Evolutionary conservation across 2,797 vertebrate species (phyloP), one percentile per base, ranked within the genome.

Genomic region (Lagodon rhomboides): DNA sequence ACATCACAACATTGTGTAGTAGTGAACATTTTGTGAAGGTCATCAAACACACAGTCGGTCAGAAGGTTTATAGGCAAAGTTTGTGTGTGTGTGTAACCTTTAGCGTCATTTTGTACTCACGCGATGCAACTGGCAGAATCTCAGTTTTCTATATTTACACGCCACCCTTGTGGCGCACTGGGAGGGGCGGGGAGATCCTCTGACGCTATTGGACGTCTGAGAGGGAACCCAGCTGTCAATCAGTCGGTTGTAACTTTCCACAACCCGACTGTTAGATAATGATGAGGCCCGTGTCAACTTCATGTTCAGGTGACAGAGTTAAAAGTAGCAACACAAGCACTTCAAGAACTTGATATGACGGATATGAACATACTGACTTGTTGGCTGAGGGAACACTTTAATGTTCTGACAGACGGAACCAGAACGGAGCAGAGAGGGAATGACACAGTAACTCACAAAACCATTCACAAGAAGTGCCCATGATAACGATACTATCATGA

Each of bases 91-190:
- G 34, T 16, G 49, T 34, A 23, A 30, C 12, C n/a, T 25, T 47
- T 23, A 38, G 27, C n/a, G 23, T 67, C 77, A 68, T 23, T 23
- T 22, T 46, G 38, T 72, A 44, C n/a, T 74, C 66, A 74, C 1
- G 1, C 61, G 76, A 60, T 13, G 38, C 22, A 68, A 51, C 63
- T 5, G 0, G 1, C 54, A 34, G 25, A 73, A 51, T 68, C 18
- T 72, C 41, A 59, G 3, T 55, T 59, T 59, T 67, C 80, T 87
- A 77, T 68, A 66, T 80, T 87, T 73, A 75, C 53, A 17, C 46
- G 18, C 8, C 8, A 43, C 47, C 34, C 58, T 2, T 1, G 43
- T 54, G 16, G 9, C 46, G 3, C 30, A 1, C 9, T 34, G 22
- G 63, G 43, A 69, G 38, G 38, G 62, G 23, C 12, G 10, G 17